These are phyloP conservation scores for Patagioenas fasciata DNA, from an alignment of 2,113 vertebrate species.

Conservation along the genomic window DNA sequence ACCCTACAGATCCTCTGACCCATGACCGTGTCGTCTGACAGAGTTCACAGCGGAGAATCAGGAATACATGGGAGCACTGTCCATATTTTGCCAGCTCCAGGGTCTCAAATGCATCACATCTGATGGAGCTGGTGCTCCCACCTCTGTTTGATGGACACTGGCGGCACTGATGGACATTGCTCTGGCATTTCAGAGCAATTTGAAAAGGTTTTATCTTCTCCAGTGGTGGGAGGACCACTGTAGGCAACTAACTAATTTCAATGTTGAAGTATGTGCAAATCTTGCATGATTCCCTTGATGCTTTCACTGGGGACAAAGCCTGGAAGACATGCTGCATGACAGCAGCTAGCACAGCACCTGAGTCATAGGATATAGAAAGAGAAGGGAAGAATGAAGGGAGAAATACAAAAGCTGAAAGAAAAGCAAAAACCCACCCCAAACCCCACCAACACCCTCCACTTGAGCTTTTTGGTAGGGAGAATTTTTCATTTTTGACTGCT, in stretches of 20 bases:
- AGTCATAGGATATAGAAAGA: neutral
- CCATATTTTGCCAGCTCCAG: neutral
- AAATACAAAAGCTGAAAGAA: neutral
- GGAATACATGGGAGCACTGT: rapidly evolving
- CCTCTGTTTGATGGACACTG: neutral
- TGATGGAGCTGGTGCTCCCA: neutral
- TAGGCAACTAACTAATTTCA: neutral
- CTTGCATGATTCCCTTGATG: neutral
- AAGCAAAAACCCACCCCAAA: neutral
- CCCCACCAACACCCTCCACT: neutral
- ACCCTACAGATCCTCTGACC: neutral
- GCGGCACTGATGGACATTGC: too few relatives aligned
- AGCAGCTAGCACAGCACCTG: neutral
- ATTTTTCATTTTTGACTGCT: neutral
- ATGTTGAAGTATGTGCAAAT: rapidly evolving
- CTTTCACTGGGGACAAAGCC: neutral
- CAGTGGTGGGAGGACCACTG: rapidly evolving
- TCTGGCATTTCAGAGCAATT: neutral
- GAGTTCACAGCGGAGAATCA: neutral
- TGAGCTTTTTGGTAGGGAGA: neutral
- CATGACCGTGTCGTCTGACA: rapidly evolving
- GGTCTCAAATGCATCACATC: neutral
- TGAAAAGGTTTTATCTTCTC: neutral
- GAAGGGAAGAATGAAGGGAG: neutral
- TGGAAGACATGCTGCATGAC: neutral